Percentiles rank a stretch among this genome's conserved stretches.
Conservation (phyloP, 2,797 vertebrate genomes). For the Bryconaethiops microstoma region DNA sequence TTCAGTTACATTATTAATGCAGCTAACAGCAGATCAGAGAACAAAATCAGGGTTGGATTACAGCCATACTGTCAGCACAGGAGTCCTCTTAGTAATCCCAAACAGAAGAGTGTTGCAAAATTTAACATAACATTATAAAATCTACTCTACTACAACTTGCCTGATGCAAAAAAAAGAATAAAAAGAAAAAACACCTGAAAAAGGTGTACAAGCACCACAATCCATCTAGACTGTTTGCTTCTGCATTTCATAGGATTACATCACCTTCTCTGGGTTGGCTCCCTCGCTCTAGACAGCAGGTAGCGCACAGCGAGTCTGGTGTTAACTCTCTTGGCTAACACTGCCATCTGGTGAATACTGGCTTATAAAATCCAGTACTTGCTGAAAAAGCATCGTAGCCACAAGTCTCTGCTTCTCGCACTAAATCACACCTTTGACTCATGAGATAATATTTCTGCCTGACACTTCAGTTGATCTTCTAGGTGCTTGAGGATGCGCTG, state of each 20-base stretch:
- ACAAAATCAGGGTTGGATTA: no score
- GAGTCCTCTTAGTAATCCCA: no score
- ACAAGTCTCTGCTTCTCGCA: not conserved
- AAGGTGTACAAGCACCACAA: not conserved
- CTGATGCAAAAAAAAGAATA: no score
- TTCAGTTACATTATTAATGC: not conserved
- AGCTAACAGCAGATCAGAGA: not conserved
- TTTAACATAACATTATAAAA: no score
- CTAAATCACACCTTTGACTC: not conserved
- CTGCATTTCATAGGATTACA: constrained; percentile 33
- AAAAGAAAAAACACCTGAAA: not conserved
- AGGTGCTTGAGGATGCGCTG: no score
- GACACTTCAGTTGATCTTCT: not conserved
- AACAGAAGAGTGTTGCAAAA: no score
- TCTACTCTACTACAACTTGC: no score
- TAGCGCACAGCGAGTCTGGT: constrained; percentile 9
- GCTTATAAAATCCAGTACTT: not conserved
- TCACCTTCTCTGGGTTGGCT: constrained; percentile 9
- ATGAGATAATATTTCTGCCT: constrained; percentile 4
- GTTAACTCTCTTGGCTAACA: constrained; percentile 63
- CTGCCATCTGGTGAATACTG: constrained; percentile 75
- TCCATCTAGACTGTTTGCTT: not conserved
- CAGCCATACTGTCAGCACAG: no score
- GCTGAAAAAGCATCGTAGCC: not conserved
- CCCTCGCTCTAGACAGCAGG: not conserved